phyloP scores from a whole-genome alignment of 2,888 invertebrate species.

The Cheilosia pagana region DNA sequence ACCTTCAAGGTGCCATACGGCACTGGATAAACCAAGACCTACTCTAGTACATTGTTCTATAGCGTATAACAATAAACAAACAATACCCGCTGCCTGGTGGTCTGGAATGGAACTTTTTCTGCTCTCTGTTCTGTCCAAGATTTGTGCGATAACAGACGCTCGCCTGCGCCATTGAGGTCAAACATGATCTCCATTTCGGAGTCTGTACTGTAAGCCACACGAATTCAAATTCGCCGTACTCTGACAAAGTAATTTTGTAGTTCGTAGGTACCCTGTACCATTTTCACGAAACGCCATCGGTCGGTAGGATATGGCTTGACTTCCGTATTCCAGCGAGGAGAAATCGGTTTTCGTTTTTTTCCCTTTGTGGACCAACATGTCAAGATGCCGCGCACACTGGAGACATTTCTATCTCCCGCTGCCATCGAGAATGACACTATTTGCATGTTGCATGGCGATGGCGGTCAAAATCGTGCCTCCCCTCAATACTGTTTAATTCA shows the following conservation, averaged over 20 bases:
- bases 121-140: conserved; percentile 32
- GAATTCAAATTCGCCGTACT: conserved; percentile 46
- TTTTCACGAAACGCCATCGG: conserved; percentile 58
- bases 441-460: conserved; percentile 70
- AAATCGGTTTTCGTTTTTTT: conserved; percentile 51
- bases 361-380: conserved; percentile 34
- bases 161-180: conserved; percentile 53
- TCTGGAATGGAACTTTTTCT: conserved; percentile 35
- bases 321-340: conserved; percentile 64
- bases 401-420: conserved; percentile 67
- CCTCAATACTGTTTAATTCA: conserved; percentile 22
- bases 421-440: conserved; percentile 71
- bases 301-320: conserved; percentile 55
- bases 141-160: conserved; percentile 44
- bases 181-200: conserved; percentile 47
- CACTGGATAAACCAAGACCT: conserved; percentile 17
- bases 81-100: conserved; percentile 37
- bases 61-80: conserved; percentile 35
- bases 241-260: conserved; percentile 52
- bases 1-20: conserved; percentile 55
- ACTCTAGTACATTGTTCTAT: conserved; percentile 41
- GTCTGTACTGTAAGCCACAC: conserved; percentile 44
- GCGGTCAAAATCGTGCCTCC: conserved; percentile 69
- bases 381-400: conserved; percentile 41
- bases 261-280: conserved; percentile 20